Conservation (phyloP, 2,888 invertebrate genomes). For the Fragum sueziense region DNA sequence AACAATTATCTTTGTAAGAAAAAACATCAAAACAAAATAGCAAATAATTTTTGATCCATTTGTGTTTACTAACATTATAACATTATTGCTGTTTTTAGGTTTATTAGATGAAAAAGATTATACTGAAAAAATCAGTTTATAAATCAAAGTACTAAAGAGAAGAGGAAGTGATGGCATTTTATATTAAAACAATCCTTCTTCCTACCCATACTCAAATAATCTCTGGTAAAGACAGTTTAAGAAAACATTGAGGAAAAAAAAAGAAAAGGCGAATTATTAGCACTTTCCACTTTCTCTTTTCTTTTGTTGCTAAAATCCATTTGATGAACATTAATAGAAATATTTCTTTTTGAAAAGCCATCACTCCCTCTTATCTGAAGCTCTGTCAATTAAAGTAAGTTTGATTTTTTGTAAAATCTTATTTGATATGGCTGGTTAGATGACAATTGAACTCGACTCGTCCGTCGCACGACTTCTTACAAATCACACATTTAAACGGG, state of each 20-base stretch:
- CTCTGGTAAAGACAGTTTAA: neutral
- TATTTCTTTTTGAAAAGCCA: neutral
- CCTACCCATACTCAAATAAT: too few species aligned
- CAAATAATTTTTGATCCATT: too few species aligned
- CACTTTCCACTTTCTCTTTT: neutral
- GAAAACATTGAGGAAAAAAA: neutral
- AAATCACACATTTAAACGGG: slow-evolving; percentile 77
- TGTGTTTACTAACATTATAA: too few species aligned
- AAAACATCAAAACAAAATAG: too few species aligned
- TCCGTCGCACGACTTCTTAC: slow-evolving; percentile 73
- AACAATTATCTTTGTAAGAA: too few species aligned
- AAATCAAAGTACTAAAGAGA: too few species aligned
- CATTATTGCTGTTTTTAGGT: too few species aligned
- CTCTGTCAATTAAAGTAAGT: neutral
- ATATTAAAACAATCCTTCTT: too few species aligned
- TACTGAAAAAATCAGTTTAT: too few species aligned
- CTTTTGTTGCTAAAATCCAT: too few species aligned
- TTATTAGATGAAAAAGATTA: too few species aligned
- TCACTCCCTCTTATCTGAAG: neutral
- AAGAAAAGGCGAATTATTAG: neutral
- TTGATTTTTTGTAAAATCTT: neutral
- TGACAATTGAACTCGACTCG: slow-evolving; percentile 78
- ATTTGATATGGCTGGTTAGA: slow-evolving; percentile 78
- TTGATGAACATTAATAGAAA: neutral
- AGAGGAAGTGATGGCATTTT: too few species aligned